A percentile compares a stretch with the other conserved stretches of the same genome.
phyloP scores from a whole-genome alignment of 2,888 invertebrate species.

The Mantis religiosa region DNA sequence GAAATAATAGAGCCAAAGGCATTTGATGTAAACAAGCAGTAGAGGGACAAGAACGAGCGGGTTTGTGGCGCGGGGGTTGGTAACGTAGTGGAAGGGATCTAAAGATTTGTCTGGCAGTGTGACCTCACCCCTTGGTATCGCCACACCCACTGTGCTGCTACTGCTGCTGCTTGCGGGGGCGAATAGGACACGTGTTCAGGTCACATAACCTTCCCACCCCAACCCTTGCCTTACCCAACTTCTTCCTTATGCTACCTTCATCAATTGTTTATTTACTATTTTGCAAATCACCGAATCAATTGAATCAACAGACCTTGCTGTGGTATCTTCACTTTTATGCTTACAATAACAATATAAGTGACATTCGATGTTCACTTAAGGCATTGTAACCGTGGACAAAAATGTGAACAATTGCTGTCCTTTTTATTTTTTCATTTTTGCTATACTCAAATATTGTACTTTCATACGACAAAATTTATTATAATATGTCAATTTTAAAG shows the following conservation, averaged over 20 bases:
- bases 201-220: not conserved
- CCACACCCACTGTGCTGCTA: conserved; percentile 1
- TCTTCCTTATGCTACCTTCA: not conserved
- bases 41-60: not conserved
- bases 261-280: not conserved
- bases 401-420: too few relatives aligned
- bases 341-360: too few relatives aligned
- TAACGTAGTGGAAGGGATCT: not conserved
- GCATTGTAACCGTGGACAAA: too few relatives aligned
- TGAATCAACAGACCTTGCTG: not conserved
- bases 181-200: conserved; percentile 2
- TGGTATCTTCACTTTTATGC: not conserved
- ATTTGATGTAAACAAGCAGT: too few relatives aligned
- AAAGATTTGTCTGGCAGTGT: not conserved
- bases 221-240: not conserved
- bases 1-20: too few relatives aligned
- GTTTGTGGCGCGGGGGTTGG: not conserved
- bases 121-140: not conserved
- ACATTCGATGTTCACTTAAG: too few relatives aligned
- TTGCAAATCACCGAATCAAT: not conserved
- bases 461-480: too few relatives aligned
- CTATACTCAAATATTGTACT: too few relatives aligned
- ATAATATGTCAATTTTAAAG: too few relatives aligned
- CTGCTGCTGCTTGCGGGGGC: not conserved
- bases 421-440: too few relatives aligned